Conservation (phyloP, 2,888 invertebrate species). For the Pseudococcus longispinus region DNA sequence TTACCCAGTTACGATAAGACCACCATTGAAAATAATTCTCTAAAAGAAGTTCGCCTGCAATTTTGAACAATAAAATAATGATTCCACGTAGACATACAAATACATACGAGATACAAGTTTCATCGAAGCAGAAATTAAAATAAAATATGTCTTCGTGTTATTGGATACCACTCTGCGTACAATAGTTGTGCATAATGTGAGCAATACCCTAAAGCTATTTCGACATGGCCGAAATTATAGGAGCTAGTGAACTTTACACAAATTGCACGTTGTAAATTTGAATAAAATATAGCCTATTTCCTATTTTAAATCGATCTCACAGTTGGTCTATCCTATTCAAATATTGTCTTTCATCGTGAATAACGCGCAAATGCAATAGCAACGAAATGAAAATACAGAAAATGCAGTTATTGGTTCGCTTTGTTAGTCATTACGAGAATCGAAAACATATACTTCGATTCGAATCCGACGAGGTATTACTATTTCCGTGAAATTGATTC, state of each 20-base stretch:
- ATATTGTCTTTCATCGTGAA: neutral
- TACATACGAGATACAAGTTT: too few relatives aligned
- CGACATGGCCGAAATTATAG: neutral
- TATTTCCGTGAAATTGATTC: conserved; percentile 15
- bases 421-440: conserved; percentile 1
- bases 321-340: neutral
- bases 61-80: too few relatives aligned
- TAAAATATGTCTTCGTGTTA: neutral
- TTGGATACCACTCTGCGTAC: neutral
- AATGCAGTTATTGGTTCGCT: conserved; percentile 32
- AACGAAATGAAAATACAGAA: neutral
- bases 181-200: neutral
- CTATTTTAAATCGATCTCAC: conserved; percentile 19
- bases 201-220: neutral
- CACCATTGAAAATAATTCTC: too few relatives aligned
- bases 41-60: too few relatives aligned
- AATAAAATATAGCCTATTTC: neutral
- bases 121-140: neutral
- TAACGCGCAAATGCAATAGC: conserved; percentile 8
- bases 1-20: too few relatives aligned
- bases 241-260: neutral
- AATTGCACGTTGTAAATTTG: neutral
- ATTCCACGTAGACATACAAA: too few relatives aligned
- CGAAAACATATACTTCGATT: neutral
- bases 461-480: neutral